A percentile compares a stretch with the other conserved stretches of the same genome.
Conservation (phyloP, 2,888 invertebrate genomes). For the Synergus gifuensis region DNA sequence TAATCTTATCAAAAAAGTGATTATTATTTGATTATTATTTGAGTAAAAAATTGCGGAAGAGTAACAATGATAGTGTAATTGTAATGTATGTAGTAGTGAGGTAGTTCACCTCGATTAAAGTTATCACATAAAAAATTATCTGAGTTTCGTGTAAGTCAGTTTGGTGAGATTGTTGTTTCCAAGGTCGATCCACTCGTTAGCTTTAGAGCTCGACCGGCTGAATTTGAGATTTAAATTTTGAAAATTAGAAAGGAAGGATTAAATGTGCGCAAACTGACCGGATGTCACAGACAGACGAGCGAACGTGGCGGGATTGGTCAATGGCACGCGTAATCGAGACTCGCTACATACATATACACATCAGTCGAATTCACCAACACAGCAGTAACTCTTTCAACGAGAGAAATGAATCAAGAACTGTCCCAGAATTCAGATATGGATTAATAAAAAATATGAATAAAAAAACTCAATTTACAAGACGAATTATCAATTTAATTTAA, state of each 20-base stretch:
- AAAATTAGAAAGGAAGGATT: constrained; percentile 34
- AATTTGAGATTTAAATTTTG: constrained; percentile 35
- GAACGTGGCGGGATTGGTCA: constrained; percentile 63
- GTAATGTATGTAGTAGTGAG: background rate
- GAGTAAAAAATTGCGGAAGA: constrained; percentile 17
- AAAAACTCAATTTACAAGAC: background rate
- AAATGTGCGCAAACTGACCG: constrained; percentile 54
- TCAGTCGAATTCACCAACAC: constrained; percentile 43
- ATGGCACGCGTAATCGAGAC: constrained; percentile 66
- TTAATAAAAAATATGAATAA: background rate
- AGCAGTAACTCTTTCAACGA: background rate
- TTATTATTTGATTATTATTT: no score
- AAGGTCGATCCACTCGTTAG: constrained; percentile 29
- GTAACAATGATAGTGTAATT: constrained; percentile 12
- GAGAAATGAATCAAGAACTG: constrained; percentile 26
- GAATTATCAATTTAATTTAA: background rate
- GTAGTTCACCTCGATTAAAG: constrained; percentile 39
- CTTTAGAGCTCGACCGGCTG: constrained; percentile 4
- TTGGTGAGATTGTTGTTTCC: constrained; percentile 31
- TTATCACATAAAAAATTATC: constrained; percentile 39
- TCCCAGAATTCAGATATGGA: background rate
- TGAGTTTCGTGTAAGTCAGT: background rate
- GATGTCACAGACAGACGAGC: constrained; percentile 56
- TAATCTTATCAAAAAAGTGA: background rate
- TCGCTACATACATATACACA: constrained; percentile 56